phyloP scores from a whole-genome alignment of 2,888 invertebrate genomes.

The Hydriomena furcata region DNA sequence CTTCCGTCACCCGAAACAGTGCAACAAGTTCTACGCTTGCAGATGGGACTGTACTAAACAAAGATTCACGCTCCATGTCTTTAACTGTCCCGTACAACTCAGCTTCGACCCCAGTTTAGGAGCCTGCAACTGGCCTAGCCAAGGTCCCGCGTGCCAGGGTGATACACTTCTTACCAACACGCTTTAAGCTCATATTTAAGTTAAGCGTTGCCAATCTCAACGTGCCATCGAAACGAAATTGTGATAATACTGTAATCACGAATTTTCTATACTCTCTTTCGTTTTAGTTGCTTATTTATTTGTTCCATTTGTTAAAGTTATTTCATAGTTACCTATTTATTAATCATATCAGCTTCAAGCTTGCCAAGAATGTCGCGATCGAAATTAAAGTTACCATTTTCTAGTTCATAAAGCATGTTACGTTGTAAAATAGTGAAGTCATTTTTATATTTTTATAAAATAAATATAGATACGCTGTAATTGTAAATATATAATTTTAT shows the following conservation, averaged over 20 bases:
- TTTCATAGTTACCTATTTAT: conserved; percentile 78
- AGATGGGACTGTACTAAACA: conserved; percentile 91
- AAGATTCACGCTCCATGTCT: conserved; percentile 88
- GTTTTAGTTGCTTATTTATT: conserved; percentile 73
- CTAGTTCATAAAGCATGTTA: conserved; percentile 70
- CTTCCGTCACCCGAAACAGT: conserved; percentile 89
- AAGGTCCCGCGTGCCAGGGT: conserved; percentile 90
- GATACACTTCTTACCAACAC: conserved; percentile 86
- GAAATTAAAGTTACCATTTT: conserved; percentile 71
- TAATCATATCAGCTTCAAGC: conserved; percentile 62
- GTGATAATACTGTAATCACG: conserved; percentile 71
- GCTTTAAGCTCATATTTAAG: conserved; percentile 53
- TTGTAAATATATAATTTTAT: conserved; percentile 79
- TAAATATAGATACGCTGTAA: conserved; percentile 65
- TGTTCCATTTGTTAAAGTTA: conserved; percentile 76
- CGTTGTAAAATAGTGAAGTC: conserved; percentile 66
- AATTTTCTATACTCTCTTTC: conserved; percentile 50
- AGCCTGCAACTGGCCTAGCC: conserved; percentile 93
- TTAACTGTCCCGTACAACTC: conserved; percentile 90
- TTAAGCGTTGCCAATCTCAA: conserved; percentile 49
- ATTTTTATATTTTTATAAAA: conserved; percentile 72
- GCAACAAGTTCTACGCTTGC: conserved; percentile 92
- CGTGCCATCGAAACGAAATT: conserved; percentile 78
- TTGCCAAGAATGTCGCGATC: conserved; percentile 57
- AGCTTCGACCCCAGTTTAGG: conserved; percentile 89